Percentiles rank a stretch among this genome's conserved stretches.
Conservation (phyloP, 2,888 invertebrate species). For the Biston stratarius region DNA sequence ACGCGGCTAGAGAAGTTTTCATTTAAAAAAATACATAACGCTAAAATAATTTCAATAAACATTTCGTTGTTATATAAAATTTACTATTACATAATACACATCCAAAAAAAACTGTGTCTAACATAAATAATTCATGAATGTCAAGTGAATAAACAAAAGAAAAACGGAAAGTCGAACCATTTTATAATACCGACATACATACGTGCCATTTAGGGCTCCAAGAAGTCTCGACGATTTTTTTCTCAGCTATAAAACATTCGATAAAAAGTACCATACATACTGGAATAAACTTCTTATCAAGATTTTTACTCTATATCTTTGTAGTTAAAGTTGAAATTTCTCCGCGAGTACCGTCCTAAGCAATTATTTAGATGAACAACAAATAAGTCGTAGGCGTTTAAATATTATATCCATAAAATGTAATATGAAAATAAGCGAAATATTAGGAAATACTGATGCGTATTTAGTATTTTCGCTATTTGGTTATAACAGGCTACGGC, state of each 20-base stretch:
- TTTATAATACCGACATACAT: constrained; percentile 29
- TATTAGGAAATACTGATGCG: constrained; percentile 28
- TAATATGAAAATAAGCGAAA: constrained; percentile 36
- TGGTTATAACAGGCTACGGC: constrained; percentile 20
- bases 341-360: neutral
- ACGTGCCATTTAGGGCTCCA: constrained; percentile 37
- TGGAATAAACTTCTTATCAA: neutral
- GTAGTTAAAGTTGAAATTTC: neutral
- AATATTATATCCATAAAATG: constrained; percentile 36
- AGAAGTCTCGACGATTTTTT: constrained; percentile 43
- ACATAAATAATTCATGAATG: neutral
- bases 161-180: constrained; percentile 14
- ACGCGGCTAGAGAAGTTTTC: no score
- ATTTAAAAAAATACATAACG: no score
- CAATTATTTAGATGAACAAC: constrained; percentile 37
- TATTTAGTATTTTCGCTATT: constrained; percentile 6
- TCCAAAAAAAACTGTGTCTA: no score
- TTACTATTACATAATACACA: no score
- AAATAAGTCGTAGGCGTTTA: constrained; percentile 38
- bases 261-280: constrained; percentile 23
- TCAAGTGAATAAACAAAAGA: constrained; percentile 1
- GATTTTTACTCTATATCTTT: neutral
- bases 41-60: no score
- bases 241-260: constrained; percentile 28
- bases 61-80: no score